These are phyloP conservation scores for Diarsia rubi DNA, from an alignment of 2,888 invertebrate species.

Conservation along the genomic window DNA sequence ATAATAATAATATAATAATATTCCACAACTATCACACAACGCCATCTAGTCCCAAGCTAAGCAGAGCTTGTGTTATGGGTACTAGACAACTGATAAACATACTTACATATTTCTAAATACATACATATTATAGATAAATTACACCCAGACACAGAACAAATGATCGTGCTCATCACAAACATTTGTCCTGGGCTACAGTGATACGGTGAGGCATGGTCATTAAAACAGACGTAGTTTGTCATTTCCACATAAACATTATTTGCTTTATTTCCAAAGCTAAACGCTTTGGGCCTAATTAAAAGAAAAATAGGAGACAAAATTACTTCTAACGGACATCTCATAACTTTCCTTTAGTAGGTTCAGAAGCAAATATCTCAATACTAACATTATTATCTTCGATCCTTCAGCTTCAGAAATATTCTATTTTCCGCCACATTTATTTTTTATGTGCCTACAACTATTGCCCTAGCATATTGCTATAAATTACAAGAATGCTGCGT, in stretches of 20 bases:
- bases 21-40: no score
- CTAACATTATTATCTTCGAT: conserved; percentile 31
- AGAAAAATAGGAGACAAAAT: background rate
- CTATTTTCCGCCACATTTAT: conserved; percentile 31
- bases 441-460: conserved; percentile 26
- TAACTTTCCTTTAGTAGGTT: background rate
- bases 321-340: background rate
- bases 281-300: background rate
- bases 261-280: background rate
- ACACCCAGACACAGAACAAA: no score
- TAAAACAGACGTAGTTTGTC: background rate
- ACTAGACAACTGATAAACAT: no score
- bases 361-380: conserved; percentile 36
- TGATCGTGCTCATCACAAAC: no score
- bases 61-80: no score
- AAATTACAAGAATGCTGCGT: conserved; percentile 20
- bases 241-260: background rate
- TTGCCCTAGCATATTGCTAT: conserved; percentile 28
- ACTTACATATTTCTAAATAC: no score
- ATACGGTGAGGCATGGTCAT: background rate
- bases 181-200: no score
- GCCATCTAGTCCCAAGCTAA: no score
- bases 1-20: no score
- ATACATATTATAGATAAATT: no score
- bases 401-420: conserved; percentile 26